These are phyloP conservation scores for Sinocyclocheilus anshuiensis DNA, from an alignment of 2,113 vertebrate species.

Conservation along the genomic window DNA sequence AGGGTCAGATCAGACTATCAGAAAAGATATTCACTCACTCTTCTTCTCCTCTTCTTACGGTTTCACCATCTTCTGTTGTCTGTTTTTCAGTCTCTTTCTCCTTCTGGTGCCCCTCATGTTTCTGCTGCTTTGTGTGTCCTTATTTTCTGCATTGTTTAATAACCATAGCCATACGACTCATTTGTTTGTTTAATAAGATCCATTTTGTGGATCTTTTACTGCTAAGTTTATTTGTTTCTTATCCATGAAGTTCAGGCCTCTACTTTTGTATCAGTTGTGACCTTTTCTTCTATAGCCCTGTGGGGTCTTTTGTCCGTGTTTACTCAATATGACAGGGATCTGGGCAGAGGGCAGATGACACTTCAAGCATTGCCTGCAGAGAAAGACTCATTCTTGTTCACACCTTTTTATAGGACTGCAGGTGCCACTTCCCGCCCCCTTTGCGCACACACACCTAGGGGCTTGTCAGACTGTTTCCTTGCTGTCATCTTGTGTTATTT, in stretches of 20 bases:
- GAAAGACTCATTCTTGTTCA: constrained; percentile 18
- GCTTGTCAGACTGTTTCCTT: constrained; percentile 66
- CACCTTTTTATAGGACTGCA: constrained; percentile 60
- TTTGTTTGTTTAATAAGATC: constrained; percentile 16
- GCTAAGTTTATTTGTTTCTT: not conserved
- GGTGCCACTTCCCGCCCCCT: constrained; percentile 60
- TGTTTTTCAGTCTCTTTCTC: not conserved
- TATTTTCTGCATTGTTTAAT: not conserved
- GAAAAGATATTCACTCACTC: constrained; percentile 56
- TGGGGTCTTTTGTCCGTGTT: constrained; percentile 71
- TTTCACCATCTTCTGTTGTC: not conserved
- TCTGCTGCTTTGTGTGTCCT: not conserved
- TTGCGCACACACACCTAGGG: constrained; percentile 11
- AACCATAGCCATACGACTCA: not conserved
- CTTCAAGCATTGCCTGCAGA: constrained; percentile 68
- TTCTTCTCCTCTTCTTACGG: not conserved
- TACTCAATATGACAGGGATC: constrained; percentile 71
- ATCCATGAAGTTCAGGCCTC: not conserved
- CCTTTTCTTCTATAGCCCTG: constrained; percentile 67
- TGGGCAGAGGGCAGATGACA: constrained; percentile 67
- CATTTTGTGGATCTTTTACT: not conserved
- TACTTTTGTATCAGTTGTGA: constrained; percentile 67
- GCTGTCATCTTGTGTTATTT: constrained; percentile 67
- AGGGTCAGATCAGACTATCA: constrained; percentile 73
- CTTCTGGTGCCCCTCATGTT: not conserved